Base-by-base conservation (phyloP, 2,113 vertebrate genomes). In the Thermophis baileyi region DNA sequence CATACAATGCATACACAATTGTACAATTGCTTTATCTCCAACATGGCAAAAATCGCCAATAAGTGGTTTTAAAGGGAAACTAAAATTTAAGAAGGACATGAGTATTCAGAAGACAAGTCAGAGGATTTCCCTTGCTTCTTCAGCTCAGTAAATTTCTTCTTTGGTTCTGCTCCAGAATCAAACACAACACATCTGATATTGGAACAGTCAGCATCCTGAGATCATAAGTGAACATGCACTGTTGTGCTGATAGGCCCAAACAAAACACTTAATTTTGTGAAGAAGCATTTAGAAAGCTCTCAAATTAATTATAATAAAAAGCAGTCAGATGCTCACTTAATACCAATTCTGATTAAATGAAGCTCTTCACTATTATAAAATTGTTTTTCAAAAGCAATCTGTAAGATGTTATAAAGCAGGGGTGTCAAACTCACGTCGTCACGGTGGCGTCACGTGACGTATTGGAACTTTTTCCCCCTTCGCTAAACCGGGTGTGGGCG, bases 261-360 rank as follows among this genome's bases (percentile, higher is more conserved):
- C 14, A 46, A 35, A 74, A 74, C 12, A 35, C 16, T 88, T 92
- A 69, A 27, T 47, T 69, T 92, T 88, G 55, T 40, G 30, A 24
- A 49, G 95, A 88, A 96, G 94, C 95, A 95, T 94, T 95, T 95
- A 96, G 90, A 97, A 96, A 93, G 95, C 74, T 95, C 93, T 96
- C 96, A 96, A 92, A 95, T 96, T 93, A 95, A 96, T 95, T 93
- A 96, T 74, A 96, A 96, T 95, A 96, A 96, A 47, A 96, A 94
- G 90, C 93, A 86, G 96, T 90, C 95, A 95, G 93, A 96, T 96
- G 91, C 96, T 94, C 94, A 94, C 16, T 90, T 93, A 96, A 96
- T 92, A 91, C 92, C 95, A 93, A 94, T 95, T 51, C 95, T 94
- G 95, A 91, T 91, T 94, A 96, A 94, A 95, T 1, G 4, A 88